Conservation (phyloP, 2,888 invertebrate genomes). For the Anorthoa munda region DNA sequence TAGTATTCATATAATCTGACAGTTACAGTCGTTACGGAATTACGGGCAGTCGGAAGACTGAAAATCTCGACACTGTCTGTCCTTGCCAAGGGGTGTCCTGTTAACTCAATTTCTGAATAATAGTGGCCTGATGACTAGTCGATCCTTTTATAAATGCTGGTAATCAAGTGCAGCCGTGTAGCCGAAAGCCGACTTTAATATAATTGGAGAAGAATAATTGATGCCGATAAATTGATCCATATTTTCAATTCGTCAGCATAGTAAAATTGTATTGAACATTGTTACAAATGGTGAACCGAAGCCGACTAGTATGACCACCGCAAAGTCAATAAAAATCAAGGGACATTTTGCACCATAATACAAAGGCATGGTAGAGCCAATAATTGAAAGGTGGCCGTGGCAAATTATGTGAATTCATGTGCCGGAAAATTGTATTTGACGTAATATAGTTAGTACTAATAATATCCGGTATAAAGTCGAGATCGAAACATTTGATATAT, state of each 20-base stretch:
- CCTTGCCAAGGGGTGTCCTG: too few relatives aligned
- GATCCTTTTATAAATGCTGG: too few relatives aligned
- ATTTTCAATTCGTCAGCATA: not conserved
- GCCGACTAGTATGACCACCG: not conserved
- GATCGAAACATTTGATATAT: slow-evolving; percentile 39
- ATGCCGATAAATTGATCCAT: too few relatives aligned
- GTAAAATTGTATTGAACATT: not conserved
- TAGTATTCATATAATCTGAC: too few relatives aligned
- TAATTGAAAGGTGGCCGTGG: slow-evolving; percentile 50
- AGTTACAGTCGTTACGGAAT: too few relatives aligned
- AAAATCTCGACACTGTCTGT: too few relatives aligned
- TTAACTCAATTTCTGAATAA: too few relatives aligned
- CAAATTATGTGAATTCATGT: slow-evolving; percentile 41
- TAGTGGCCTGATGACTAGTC: too few relatives aligned
- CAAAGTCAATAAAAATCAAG: slow-evolving; percentile 26
- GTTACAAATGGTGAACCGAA: not conserved
- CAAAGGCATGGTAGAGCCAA: slow-evolving; percentile 7
- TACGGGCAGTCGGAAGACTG: too few relatives aligned
- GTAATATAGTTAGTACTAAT: slow-evolving; percentile 34
- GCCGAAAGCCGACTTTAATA: too few relatives aligned
- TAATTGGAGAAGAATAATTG: too few relatives aligned
- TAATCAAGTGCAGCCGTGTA: too few relatives aligned
- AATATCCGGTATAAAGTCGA: slow-evolving; percentile 36
- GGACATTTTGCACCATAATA: slow-evolving; percentile 2
- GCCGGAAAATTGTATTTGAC: slow-evolving; percentile 47